Base-by-base conservation (phyloP, 2,797 vertebrate species). In the Syndactyla subalaris region DNA sequence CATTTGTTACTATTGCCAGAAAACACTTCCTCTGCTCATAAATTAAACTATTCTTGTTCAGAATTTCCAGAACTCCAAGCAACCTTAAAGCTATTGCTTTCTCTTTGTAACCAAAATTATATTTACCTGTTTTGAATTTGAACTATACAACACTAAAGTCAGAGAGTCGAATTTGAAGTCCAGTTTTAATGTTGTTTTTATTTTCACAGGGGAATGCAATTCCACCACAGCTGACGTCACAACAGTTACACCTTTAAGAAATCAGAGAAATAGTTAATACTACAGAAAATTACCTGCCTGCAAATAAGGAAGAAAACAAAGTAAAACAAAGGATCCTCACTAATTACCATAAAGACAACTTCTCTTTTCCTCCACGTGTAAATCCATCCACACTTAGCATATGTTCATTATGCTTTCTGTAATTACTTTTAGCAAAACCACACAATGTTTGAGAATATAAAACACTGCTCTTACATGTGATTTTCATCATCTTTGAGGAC, bases 181-280 rank as follows among this genome's bases (percentile, higher is more conserved):
- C 78, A 99, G 79, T 89, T 99, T 99, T 34, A 99, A 97, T 1
- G 98, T 99, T 52, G 92, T 99, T 97, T 98, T 99, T 91, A 98
- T 95, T 96, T 98, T 99, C 85, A 88, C 68, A 76, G 78, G 96
- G 91, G 98, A 98, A 88, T 98, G 98, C 20, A 98, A 94, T 97
- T 99, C 99, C 67, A 99, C 99, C 52, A 99, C 98, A 83, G 99
- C 99, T 89, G 99, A 98, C 2, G 98, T 99, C 89, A 99, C 98
- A 66, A 99, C 98, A 30, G 98, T 99, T 96, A 98, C 98, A 93
- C 98, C 99, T 99, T 96, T 71, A 62, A 91, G 67, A 95, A 96
- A 95, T 71, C 14, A 80, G 26, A 78, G 90, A 36, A 74, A 59
- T 20, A 24, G 30, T 86, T 76, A 66, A 68, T 29, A 93, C 58